Base-by-base conservation (phyloP, 2,113 vertebrate species). In the Sapajus apella region DNA sequence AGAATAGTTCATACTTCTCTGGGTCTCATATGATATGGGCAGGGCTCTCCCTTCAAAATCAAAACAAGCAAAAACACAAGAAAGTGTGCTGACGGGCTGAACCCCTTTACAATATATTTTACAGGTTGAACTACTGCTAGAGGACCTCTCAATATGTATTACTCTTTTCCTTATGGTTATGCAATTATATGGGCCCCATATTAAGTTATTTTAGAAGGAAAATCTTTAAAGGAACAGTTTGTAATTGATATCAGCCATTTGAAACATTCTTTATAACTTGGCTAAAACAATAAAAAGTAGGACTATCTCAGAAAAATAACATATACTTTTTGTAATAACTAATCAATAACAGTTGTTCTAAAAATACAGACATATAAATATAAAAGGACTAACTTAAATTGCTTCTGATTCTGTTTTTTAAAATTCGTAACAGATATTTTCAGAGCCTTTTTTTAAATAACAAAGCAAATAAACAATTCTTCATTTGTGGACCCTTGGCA, bases 381-480 rank as follows among this genome's bases (percentile, higher is more conserved):
- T 45, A 86, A 75, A 88, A 9, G 6, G 89, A 45, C 70, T 35
- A 6, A 32, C 27, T 91, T 75, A 81, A 83, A 47, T 23, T 87
- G 20, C n/a, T 87, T 93, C 13, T 85, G 23, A 96, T 66, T 12
- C 43, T 40, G 40, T 88, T 95, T 68, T 7, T 14, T 9, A 35
- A 82, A 92, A 68, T 56, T 55, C 11, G 35, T 86, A n/a, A 79
- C 6, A 75, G 13, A 68, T 58, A 35, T 87, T 87, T 90, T 52
- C 3, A 64, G 13, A 95, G 3, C 5, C 20, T 55, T 4, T 45
- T 90, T 85, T 56, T 61, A 76, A 76, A 45, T 87, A 47, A 0
- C 8, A 75, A 95, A 68, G 6, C 8, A 96, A 95, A 84, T 83
- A 50, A 73, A 13, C 27, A 96, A 17, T 80, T 83, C 17, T 95